A percentile compares a stretch with the other conserved stretches of the same genome.
phyloP scores from a whole-genome alignment of 2,888 invertebrate species.

The Palloptera scutellata region DNA sequence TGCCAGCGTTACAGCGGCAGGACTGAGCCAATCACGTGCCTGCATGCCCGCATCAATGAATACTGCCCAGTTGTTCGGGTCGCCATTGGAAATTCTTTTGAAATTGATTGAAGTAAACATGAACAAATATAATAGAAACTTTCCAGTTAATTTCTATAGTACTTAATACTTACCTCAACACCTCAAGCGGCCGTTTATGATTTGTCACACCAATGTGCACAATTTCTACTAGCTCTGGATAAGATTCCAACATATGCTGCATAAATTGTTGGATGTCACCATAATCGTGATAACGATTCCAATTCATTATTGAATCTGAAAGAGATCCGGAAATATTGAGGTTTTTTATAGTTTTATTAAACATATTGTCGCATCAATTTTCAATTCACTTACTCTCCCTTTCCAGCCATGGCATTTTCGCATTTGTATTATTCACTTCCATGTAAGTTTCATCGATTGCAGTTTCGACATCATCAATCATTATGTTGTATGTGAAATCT shows the following conservation, averaged over 20 bases:
- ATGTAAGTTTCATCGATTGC: constrained; percentile 70
- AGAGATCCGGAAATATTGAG: too few species aligned
- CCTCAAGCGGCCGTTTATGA: constrained; percentile 78
- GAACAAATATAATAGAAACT: background rate
- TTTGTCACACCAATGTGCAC: constrained; percentile 77
- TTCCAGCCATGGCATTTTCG: constrained; percentile 58
- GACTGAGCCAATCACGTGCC: constrained; percentile 88
- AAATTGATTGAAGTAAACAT: background rate
- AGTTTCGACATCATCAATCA: constrained; percentile 80
- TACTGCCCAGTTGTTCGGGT: constrained; percentile 69
- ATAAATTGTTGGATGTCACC: constrained; percentile 75
- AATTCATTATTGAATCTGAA: constrained; percentile 68
- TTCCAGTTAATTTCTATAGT: background rate
- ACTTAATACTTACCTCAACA: constrained; percentile 58
- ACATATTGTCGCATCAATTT: background rate
- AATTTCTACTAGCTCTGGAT: constrained; percentile 76
- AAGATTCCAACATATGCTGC: constrained; percentile 73
- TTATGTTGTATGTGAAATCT: constrained; percentile 72
- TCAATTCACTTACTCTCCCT: constrained; percentile 42
- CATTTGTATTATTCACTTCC: constrained; percentile 75
- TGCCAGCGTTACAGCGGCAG: constrained; percentile 79
- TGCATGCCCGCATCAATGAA: constrained; percentile 83
- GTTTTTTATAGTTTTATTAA: too few species aligned
- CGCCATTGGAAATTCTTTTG: constrained; percentile 74
- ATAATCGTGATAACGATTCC: constrained; percentile 78